A percentile compares a stretch with the other conserved stretches of the same genome.
phyloP scores from a whole-genome alignment of 2,113 vertebrate genomes.

The Charina bottae region DNA sequence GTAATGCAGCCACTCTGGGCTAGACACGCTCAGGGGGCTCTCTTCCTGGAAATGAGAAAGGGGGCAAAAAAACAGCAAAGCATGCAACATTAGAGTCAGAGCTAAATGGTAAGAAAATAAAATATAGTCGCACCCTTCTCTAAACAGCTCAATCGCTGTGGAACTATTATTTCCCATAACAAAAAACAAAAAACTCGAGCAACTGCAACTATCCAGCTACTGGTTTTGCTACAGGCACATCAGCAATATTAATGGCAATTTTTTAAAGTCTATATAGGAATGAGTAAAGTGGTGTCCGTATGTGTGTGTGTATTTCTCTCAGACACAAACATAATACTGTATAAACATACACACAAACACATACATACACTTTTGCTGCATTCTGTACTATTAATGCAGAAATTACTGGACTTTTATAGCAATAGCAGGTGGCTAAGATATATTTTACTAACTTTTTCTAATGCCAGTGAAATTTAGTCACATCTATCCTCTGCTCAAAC shows the following conservation, averaged over 20 bases:
- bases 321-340: neutral
- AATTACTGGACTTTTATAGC: slow-evolving; percentile 6
- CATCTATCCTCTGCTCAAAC: neutral
- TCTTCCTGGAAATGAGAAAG: slow-evolving; percentile 94
- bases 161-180: slow-evolving; percentile 46
- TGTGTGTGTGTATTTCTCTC: neutral
- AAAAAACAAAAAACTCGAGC: slow-evolving; percentile 4
- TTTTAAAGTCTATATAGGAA: neutral
- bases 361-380: slow-evolving; percentile 28
- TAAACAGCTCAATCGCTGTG: slow-evolving; percentile 61
- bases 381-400: slow-evolving; percentile 29
- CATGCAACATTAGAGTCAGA: slow-evolving; percentile 92
- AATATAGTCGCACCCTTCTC: slow-evolving; percentile 63
- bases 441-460: neutral
- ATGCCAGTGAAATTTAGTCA: neutral
- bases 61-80: slow-evolving; percentile 86
- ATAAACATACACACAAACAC: slow-evolving; percentile 26
- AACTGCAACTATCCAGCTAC: neutral
- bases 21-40: slow-evolving; percentile 97
- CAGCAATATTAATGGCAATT: slow-evolving; percentile 6
- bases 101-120: slow-evolving; percentile 82
- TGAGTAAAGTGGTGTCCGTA: slow-evolving; percentile 6
- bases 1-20: slow-evolving; percentile 95
- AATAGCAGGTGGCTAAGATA: neutral
- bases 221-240: slow-evolving; percentile 12